Conservation (phyloP, 2,888 invertebrate species). For the Galeruca laticollis region DNA sequence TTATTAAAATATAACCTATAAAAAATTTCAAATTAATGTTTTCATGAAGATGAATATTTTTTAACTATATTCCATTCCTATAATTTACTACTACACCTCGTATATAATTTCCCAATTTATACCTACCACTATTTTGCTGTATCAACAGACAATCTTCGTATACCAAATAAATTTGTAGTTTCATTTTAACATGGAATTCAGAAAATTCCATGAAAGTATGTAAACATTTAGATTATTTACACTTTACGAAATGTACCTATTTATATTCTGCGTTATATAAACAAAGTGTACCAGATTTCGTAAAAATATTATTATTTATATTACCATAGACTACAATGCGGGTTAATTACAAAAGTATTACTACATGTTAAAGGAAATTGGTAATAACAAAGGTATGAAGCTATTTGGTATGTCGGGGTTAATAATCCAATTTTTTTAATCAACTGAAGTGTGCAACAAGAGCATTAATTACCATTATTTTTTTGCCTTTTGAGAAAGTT, state of each 20-base stretch:
- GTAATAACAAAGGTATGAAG: not conserved
- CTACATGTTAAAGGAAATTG: not conserved
- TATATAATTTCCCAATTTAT: no score
- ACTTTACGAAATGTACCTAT: not conserved
- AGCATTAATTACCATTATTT: not conserved
- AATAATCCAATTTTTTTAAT: not conserved
- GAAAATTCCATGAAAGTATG: not conserved
- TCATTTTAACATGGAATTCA: not conserved
- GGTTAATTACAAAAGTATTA: not conserved
- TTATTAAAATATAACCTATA: no score
- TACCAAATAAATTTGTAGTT: not conserved
- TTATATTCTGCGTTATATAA: not conserved
- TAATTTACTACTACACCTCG: no score
- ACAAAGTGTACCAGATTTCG: not conserved
- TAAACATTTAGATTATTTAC: not conserved
- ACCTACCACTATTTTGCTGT: not conserved
- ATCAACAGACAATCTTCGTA: not conserved
- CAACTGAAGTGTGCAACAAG: not conserved
- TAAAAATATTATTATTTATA: not conserved
- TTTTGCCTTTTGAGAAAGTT: not conserved
- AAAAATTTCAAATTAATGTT: no score
- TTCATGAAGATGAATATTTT: no score
- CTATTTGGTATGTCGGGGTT: not conserved
- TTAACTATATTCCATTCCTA: no score
- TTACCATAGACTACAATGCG: not conserved